Conservation (phyloP, 2,888 invertebrate species). For the Stenolophus ochropezus region DNA sequence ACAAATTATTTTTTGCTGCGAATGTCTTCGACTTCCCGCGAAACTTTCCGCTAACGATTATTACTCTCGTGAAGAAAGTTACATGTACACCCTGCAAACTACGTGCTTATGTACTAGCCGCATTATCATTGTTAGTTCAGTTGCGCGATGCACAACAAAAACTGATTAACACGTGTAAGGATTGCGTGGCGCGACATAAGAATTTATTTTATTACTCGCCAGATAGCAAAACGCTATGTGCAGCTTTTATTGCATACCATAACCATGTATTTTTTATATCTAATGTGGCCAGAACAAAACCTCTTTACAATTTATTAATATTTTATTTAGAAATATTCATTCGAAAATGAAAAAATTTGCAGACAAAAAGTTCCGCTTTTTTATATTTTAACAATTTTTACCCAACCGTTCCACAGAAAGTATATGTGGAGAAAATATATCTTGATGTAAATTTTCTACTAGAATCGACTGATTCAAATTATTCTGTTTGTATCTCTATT, state of each 20-base stretch:
- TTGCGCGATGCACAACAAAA: conserved; percentile 7
- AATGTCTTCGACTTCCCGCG: conserved; percentile 42
- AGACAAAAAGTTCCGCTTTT: too few species aligned
- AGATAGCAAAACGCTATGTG: neutral
- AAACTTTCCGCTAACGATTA: conserved; percentile 39
- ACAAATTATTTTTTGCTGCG: conserved; percentile 38
- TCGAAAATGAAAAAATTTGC: too few species aligned
- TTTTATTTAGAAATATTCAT: too few species aligned
- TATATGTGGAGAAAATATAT: too few species aligned
- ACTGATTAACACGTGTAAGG: conserved; percentile 14
- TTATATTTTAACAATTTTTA: too few species aligned
- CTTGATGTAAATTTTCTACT: too few species aligned
- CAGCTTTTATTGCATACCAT: neutral
- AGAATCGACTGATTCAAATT: too few species aligned
- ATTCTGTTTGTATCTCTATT: too few species aligned
- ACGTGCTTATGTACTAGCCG: conserved; percentile 48
- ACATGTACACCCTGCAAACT: conserved; percentile 19
- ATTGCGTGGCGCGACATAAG: neutral
- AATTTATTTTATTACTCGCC: neutral
- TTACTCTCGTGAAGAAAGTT: conserved; percentile 36
- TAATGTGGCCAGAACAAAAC: too few species aligned
- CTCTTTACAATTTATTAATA: too few species aligned
- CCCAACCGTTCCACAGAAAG: too few species aligned
- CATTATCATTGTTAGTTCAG: conserved; percentile 48
- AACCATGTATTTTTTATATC: too few species aligned